A percentile compares a stretch with the other conserved stretches of the same genome.
phyloP scores from a whole-genome alignment of 2,888 invertebrate species.

The Philopedon plagiatum region DNA sequence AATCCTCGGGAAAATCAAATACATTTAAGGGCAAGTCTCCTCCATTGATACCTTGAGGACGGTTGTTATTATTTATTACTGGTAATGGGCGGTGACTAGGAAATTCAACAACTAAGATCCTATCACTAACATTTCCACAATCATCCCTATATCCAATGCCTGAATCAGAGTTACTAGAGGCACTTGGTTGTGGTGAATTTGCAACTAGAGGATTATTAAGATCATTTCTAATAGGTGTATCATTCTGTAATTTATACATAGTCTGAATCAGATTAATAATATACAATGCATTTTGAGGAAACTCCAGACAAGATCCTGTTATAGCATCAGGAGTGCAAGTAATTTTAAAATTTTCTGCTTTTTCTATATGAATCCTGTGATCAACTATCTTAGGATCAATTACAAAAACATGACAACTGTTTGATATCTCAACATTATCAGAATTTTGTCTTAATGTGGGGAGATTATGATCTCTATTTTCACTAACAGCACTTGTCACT shows the following conservation, averaged over 20 bases:
- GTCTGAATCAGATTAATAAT: slow-evolving; percentile 81
- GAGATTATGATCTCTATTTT: slow-evolving; percentile 57
- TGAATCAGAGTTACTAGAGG: slow-evolving; percentile 95
- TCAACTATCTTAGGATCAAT: slow-evolving; percentile 89
- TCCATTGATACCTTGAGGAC: slow-evolving; percentile 64
- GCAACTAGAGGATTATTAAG: slow-evolving; percentile 74
- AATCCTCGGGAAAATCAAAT: slow-evolving; percentile 47
- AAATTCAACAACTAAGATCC: slow-evolving; percentile 85
- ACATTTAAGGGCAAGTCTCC: slow-evolving; percentile 60
- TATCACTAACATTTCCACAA: slow-evolving; percentile 85
- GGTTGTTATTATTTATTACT: slow-evolving; percentile 55
- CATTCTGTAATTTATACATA: slow-evolving; percentile 77
- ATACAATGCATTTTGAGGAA: slow-evolving; percentile 88
- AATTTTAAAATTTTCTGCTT: slow-evolving; percentile 88
- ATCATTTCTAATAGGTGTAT: slow-evolving; percentile 54
- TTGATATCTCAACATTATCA: slow-evolving; percentile 77
- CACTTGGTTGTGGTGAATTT: slow-evolving; percentile 89
- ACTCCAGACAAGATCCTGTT: slow-evolving; percentile 87
- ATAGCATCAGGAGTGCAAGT: slow-evolving; percentile 86
- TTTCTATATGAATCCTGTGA: slow-evolving; percentile 84
- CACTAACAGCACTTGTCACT: slow-evolving; percentile 84
- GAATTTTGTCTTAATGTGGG: slow-evolving; percentile 48
- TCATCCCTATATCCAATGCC: slow-evolving; percentile 96
- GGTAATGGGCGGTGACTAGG: slow-evolving; percentile 68
- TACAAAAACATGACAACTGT: slow-evolving; percentile 96